Base-by-base conservation (phyloP, 2,113 vertebrate species). In the Chlamydotis undulata region DNA sequence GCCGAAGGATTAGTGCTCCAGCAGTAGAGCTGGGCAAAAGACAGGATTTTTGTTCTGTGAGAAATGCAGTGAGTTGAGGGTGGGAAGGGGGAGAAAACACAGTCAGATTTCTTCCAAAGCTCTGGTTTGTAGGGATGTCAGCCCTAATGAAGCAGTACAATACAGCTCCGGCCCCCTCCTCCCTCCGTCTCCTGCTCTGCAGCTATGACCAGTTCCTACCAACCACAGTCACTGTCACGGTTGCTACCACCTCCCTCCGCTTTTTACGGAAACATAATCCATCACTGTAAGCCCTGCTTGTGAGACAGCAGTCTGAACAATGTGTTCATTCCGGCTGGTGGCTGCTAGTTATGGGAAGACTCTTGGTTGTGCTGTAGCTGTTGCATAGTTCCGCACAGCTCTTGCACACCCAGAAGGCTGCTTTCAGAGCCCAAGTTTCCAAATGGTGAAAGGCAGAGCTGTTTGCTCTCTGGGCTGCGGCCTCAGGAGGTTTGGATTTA, bases 111-210 rank as follows among this genome's bases (percentile, higher is more conserved):
- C 69, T 92, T 94, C 89, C 94, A 89, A 37, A 71, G 73, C 83
- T 87, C 71, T 79, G 55, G 43, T 86, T 49, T 75, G 39, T 47
- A 0, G 2, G 63, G 52, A 47, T 78, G 80, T 64, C 76, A 71
- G 93, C 73, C 29, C 49, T 89, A 83, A 50, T 0, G 5, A 78
- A 80, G 79, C 39, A 65, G 89, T 14, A 90, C 73, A 81, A 10
- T n/a, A 84, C 77, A 79, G 83, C 61, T 75, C 77, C 49, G 75
- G 52, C 56, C 73, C 49, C 31, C 61, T 90, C 86, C 76, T 93
- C 76, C 79, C 60, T 95, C 55, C 79, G 47, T n/a, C 91, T 87
- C 80, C 71, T 83, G 91, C 80, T 87, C 29, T 87, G 89, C 88
- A 73, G 89, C 65, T 75, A 56, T 9, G 56, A 64, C 80, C 83